phyloP scores from a whole-genome alignment of 2,797 vertebrate species.

The Poeciliopsis paucimaculata region DNA sequence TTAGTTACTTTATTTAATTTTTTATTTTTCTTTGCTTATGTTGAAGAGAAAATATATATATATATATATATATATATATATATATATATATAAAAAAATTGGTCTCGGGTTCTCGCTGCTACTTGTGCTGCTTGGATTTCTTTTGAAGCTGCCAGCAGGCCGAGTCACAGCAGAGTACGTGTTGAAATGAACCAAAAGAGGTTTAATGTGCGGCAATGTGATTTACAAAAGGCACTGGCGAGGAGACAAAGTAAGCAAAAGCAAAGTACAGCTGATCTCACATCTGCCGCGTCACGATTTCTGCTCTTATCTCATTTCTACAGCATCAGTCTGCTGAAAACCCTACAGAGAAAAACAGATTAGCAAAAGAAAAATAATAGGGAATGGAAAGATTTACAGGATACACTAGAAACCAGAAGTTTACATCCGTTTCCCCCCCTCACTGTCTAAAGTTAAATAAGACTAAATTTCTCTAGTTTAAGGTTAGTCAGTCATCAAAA shows the following conservation, averaged over 20 bases:
- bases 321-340: neutral
- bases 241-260: conserved; percentile 26
- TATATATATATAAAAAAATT: too few species aligned
- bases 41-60: neutral
- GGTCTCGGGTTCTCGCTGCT: neutral
- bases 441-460: neutral
- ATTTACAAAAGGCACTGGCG: conserved; percentile 77
- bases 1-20: neutral
- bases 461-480: neutral
- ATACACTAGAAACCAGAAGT: neutral
- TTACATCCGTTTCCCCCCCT: neutral
- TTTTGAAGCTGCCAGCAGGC: neutral
- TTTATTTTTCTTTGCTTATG: neutral
- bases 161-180: neutral
- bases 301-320: neutral
- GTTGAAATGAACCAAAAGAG: conserved; percentile 43
- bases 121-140: neutral
- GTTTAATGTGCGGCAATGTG: conserved; percentile 58
- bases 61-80: too few species aligned
- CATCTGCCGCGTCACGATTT: neutral
- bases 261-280: neutral
- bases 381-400: neutral
- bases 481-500: neutral
- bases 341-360: neutral
- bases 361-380: neutral